Evolutionary conservation across 2,888 invertebrate species (phyloP).

Genomic region (Ophion ellenae): DNA sequence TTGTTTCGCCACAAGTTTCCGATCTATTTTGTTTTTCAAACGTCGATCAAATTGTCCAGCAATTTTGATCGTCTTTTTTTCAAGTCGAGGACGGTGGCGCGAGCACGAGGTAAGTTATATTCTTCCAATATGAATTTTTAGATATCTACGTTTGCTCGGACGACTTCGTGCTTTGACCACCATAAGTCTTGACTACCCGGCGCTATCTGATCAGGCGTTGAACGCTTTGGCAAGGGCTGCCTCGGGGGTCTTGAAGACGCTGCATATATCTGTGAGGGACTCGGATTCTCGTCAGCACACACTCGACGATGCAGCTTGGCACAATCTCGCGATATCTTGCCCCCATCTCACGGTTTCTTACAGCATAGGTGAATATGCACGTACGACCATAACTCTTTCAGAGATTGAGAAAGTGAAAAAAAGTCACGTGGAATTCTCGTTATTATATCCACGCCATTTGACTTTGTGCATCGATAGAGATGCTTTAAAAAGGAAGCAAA

Average conservation of each 20-base stretch:
- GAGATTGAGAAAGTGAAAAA: neutral
- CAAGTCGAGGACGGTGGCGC: too few relatives aligned
- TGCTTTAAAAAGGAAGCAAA: too few relatives aligned
- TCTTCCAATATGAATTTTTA: conserved; percentile 49
- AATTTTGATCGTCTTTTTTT: neutral
- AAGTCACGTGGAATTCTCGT: neutral
- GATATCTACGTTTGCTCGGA: conserved; percentile 80
- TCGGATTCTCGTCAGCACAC: conserved; percentile 83
- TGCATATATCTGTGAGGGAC: conserved; percentile 83
- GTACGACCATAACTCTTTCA: too few relatives aligned
- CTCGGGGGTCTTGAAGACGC: conserved; percentile 77
- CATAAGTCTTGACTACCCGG: conserved; percentile 84
- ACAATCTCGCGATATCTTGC: conserved; percentile 80
- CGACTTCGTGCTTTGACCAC: conserved; percentile 81
- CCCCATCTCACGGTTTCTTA: conserved; percentile 83
- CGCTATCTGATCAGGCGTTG: conserved; percentile 83
- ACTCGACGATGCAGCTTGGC: conserved; percentile 83
- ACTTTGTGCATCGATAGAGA: too few relatives aligned
- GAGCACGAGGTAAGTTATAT: neutral
- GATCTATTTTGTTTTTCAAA: conserved; percentile 54
- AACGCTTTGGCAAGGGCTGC: conserved; percentile 82
- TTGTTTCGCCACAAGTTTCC: conserved; percentile 68
- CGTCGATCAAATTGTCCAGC: neutral
- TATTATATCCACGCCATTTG: neutral
- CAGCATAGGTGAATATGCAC: conserved; percentile 75